phyloP scores from a whole-genome alignment of 2,888 invertebrate species.

The Hyles lineata region DNA sequence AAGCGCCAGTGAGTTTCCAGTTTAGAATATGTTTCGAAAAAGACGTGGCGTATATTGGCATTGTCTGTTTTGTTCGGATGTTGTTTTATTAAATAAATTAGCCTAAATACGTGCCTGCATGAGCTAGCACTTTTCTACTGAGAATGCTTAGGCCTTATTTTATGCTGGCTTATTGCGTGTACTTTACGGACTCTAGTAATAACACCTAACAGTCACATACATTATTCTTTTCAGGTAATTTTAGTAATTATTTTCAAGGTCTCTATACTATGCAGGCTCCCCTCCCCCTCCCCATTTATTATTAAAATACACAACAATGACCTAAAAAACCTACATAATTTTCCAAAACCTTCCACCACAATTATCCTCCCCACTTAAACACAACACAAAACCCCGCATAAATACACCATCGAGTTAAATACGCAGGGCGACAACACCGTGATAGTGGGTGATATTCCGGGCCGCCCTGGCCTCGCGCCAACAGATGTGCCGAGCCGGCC shows the following conservation, averaged over 20 bases:
- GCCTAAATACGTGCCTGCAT: not conserved
- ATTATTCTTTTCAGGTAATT: too few species aligned
- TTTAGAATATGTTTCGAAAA: not conserved
- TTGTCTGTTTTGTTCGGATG: not conserved
- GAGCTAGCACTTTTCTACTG: not conserved
- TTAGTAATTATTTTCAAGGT: too few species aligned
- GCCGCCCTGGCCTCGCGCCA: slow-evolving; percentile 27
- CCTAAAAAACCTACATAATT: too few species aligned
- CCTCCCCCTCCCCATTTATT: too few species aligned
- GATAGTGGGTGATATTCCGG: slow-evolving; percentile 20
- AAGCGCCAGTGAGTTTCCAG: not conserved
- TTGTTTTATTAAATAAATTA: not conserved
- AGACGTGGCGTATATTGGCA: not conserved
- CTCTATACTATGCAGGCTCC: too few species aligned
- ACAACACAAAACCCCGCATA: too few species aligned
- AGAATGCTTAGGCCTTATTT: not conserved
- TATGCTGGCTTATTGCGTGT: not conserved
- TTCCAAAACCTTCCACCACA: too few species aligned
- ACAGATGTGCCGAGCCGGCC: slow-evolving; percentile 27
- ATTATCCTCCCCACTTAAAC: too few species aligned
- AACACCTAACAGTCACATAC: too few species aligned
- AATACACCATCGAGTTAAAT: too few species aligned
- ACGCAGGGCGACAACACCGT: not conserved
- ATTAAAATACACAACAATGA: too few species aligned
- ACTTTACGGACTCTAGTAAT: too few species aligned